Base-by-base conservation (phyloP, 2,888 invertebrate species). In the Tineola bisselliella region DNA sequence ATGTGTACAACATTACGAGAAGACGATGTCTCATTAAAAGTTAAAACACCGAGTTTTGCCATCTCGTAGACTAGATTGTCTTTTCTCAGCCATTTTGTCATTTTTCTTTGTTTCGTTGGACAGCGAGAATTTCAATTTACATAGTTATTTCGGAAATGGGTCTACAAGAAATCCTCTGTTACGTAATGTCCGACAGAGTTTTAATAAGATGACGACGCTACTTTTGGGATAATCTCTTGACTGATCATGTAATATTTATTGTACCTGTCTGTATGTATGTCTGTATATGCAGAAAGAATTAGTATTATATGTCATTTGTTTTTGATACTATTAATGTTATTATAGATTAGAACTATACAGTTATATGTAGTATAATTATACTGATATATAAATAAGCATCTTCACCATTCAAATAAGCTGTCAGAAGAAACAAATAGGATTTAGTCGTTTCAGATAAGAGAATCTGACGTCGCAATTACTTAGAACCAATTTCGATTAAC, bases 1-100 rank as follows among this genome's bases (percentile, higher is more conserved):
- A 72, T 70, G 68, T 69, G 68, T 68, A 70, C 67, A 65, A 67
- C 67, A 67, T 70, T 69, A 69, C 68, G 62, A 17, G 61, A 69
- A 65, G 65, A 66, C 68, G 66, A 65, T 64, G 67, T 66, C 72
- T 74, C 74, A 73, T 76, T 76, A 76, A 74, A 77, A 72, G 67
- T 75, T 71, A 69, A 72, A 65, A 63, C 63, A 62, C 63, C 43
- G 61, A 69, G 69, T 67, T 69, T 67, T 69, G 67, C 68, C 68
- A 66, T 63, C 63, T 66, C 65, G 64, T 64, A 65, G 65, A 66
- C 73, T 65, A 67, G 66, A 72, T 71, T 71, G 70, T 69, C 66
- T 72, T 72, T 68, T 69, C 70, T 68, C 68, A 70, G 68, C 66
- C 68, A 68, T 66, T 70, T 68, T 65, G 66, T 65, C 69, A 70